A percentile compares a stretch with the other conserved stretches of the same genome.
phyloP scores from a whole-genome alignment of 1,140 invertebrate genomes.

The Anastrepha obliqua region DNA sequence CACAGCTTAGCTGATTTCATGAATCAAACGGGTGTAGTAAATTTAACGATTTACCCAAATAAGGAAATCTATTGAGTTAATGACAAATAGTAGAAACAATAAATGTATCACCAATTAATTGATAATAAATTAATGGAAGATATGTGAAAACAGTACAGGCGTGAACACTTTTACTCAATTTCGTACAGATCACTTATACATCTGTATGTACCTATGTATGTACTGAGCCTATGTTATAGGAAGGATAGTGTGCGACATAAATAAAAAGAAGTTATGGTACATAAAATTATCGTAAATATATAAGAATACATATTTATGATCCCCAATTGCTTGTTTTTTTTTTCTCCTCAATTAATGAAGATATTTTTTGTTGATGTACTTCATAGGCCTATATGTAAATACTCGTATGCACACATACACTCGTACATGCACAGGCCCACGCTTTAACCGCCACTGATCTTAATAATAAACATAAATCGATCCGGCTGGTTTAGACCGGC shows the following conservation, averaged over 20 bases:
- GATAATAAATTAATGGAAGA: neutral
- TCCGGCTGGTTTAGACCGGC: neutral
- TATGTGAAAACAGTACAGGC: neutral
- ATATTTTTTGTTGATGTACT: too few relatives aligned
- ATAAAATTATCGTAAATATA: too few relatives aligned
- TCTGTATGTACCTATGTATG: too few relatives aligned
- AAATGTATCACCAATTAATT: constrained; percentile 36
- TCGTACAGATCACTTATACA: too few relatives aligned
- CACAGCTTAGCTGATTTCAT: neutral
- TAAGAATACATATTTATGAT: too few relatives aligned
- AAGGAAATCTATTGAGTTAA: too few relatives aligned
- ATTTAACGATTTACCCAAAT: neutral
- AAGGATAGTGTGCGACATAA: too few relatives aligned
- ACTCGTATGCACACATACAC: neutral
- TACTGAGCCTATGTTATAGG: too few relatives aligned
- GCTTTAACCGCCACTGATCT: neutral
- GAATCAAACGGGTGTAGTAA: neutral
- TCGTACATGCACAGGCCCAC: neutral
- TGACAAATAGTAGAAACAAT: neutral
- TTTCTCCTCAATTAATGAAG: too few relatives aligned
- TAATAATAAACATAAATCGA: constrained; percentile 1
- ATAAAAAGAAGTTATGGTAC: too few relatives aligned
- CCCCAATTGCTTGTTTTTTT: too few relatives aligned
- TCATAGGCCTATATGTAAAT: neutral
- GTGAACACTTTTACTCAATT: too few relatives aligned